A percentile compares a stretch with the other conserved stretches of the same genome.
Evolutionary conservation across 1,140 invertebrate species (phyloP).

Genomic region (Uloborus diversus): DNA sequence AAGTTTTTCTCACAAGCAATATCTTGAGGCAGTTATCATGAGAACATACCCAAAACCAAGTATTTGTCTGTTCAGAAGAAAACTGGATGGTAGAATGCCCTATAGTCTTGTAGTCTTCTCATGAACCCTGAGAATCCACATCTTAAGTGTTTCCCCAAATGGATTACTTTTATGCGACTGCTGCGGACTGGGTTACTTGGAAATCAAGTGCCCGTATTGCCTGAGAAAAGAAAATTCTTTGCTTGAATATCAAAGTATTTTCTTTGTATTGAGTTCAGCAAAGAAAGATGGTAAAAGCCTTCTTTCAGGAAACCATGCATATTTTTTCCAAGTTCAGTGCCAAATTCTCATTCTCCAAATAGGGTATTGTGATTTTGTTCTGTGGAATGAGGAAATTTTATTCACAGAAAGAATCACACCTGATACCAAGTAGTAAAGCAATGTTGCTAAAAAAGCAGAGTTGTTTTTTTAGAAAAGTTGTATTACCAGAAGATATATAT

Average conservation of each 20-base stretch:
- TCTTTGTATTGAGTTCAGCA: not conserved
- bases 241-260: not conserved
- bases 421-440: no score
- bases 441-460: no score
- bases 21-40: no score
- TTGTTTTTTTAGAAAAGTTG: no score
- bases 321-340: constrained; percentile 65
- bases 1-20: not conserved
- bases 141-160: not conserved
- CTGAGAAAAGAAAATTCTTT: not conserved
- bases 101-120: not conserved
- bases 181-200: not conserved
- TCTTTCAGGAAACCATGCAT: no score
- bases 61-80: no score
- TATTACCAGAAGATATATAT: no score
- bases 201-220: not conserved
- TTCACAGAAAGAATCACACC: not conserved
- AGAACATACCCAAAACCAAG: no score
- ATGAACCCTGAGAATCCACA: not conserved
- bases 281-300: constrained; percentile 61
- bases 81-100: not conserved
- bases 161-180: not conserved
- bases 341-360: constrained; percentile 63
- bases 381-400: constrained; percentile 60
- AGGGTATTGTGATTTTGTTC: constrained; percentile 63